A percentile compares a stretch with the other conserved stretches of the same genome.
Conservation (phyloP, 1,140 invertebrate species). For the Planococcus citri region DNA sequence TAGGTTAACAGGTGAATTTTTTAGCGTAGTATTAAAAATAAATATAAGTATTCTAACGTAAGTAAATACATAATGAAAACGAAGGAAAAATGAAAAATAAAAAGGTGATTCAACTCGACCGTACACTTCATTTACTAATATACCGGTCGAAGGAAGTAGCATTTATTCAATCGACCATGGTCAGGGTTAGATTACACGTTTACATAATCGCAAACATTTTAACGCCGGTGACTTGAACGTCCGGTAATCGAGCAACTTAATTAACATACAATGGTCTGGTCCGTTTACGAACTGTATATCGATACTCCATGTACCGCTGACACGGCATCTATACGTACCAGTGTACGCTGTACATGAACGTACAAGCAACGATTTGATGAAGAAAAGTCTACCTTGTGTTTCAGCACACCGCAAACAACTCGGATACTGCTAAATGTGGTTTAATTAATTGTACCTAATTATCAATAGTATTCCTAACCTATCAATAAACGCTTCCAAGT, state of each 20-base stretch:
- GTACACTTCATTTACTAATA: neutral
- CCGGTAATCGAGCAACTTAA: conserved; percentile 10
- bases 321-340: neutral
- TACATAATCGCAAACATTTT: conserved; percentile 19
- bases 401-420: too few relatives aligned
- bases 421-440: too few relatives aligned
- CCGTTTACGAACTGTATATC: neutral
- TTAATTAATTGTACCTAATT: too few relatives aligned
- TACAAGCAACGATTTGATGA: too few relatives aligned
- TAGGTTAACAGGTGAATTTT: conserved; percentile 1
- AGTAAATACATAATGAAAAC: too few relatives aligned
- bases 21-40: neutral
- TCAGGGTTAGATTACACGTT: conserved; percentile 16
- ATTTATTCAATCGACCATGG: conserved; percentile 11
- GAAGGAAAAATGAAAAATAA: neutral
- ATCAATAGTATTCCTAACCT: too few relatives aligned
- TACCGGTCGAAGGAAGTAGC: neutral
- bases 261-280: conserved; percentile 4
- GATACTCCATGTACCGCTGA: neutral
- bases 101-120: neutral
- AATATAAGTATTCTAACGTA: too few relatives aligned
- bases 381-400: too few relatives aligned
- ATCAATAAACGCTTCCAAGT: too few relatives aligned
- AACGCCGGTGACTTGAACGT: conserved; percentile 9
- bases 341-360: too few relatives aligned